Conservation (phyloP, 2,113 vertebrate genomes). For the Triplophysa rosa region DNA sequence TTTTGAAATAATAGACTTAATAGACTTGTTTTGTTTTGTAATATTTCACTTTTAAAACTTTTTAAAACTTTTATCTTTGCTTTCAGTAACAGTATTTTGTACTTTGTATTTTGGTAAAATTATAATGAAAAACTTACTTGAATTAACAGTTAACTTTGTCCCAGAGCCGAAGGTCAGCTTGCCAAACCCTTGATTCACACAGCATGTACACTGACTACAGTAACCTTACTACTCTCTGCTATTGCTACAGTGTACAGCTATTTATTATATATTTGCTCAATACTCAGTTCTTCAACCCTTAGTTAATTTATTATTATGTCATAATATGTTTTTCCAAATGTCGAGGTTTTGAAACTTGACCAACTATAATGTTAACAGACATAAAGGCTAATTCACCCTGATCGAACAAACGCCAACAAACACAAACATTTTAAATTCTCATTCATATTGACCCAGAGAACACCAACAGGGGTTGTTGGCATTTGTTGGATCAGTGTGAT, state of each 20-base stretch:
- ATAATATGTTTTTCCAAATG: not conserved
- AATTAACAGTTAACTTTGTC: conserved; percentile 14
- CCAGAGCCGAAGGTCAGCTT: conserved; percentile 25
- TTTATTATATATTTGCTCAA: not conserved
- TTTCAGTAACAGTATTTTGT: not conserved
- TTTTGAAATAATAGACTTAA: no score
- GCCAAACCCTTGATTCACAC: conserved; percentile 31
- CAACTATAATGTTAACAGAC: not conserved
- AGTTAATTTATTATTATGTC: not conserved
- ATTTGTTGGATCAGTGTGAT: no score
- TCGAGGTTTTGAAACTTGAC: not conserved
- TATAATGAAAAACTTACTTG: conserved; percentile 16
- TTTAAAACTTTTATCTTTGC: no score
- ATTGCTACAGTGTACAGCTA: not conserved
- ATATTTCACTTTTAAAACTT: not conserved
- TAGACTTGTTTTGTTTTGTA: not conserved
- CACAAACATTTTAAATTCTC: no score
- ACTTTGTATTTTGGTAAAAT: not conserved
- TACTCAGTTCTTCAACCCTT: not conserved
- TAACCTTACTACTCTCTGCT: not conserved
- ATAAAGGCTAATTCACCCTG: no score
- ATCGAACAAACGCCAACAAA: no score
- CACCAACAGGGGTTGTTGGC: no score
- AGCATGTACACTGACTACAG: not conserved
- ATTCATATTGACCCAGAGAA: no score